Evolutionary conservation across 2,113 vertebrate species (phyloP).

Genomic region (Rhipidura dahli): DNA sequence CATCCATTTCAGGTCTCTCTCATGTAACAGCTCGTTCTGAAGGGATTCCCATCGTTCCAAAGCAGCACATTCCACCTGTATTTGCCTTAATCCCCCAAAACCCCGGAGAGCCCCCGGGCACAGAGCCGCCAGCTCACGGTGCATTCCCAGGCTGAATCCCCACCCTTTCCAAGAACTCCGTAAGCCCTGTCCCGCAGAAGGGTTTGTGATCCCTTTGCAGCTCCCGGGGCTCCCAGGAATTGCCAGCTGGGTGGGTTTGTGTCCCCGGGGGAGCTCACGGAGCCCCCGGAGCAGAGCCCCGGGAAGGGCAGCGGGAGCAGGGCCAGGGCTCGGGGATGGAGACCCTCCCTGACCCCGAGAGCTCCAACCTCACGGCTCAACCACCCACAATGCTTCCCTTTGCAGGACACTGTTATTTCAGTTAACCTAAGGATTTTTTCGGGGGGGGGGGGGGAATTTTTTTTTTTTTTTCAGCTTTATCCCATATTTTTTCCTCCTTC

Average conservation of each 20-base stretch:
- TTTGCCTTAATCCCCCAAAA: background rate
- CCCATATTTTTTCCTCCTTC: background rate
- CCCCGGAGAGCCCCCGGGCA: background rate
- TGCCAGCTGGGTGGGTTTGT: background rate
- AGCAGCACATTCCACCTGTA: background rate
- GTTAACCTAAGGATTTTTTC: background rate
- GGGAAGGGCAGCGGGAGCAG: background rate
- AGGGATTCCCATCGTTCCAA: background rate
- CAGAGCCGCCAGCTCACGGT: background rate
- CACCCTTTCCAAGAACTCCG: too few species aligned
- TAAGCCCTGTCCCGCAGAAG: background rate
- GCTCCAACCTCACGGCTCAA: background rate
- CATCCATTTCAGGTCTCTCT: background rate
- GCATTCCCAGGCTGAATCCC: background rate
- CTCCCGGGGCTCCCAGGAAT: background rate
- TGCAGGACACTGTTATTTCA: too few species aligned
- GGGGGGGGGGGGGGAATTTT: accelerated
- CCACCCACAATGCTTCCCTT: background rate
- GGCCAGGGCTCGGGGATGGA: background rate
- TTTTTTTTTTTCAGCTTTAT: background rate
- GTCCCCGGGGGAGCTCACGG: accelerated
- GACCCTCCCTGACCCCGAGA: background rate
- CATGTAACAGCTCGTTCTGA: too few species aligned
- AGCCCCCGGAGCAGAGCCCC: accelerated
- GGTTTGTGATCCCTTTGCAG: background rate